Conservation (phyloP, 1,140 invertebrate genomes). For the Brachionus rotundiformis region DNA sequence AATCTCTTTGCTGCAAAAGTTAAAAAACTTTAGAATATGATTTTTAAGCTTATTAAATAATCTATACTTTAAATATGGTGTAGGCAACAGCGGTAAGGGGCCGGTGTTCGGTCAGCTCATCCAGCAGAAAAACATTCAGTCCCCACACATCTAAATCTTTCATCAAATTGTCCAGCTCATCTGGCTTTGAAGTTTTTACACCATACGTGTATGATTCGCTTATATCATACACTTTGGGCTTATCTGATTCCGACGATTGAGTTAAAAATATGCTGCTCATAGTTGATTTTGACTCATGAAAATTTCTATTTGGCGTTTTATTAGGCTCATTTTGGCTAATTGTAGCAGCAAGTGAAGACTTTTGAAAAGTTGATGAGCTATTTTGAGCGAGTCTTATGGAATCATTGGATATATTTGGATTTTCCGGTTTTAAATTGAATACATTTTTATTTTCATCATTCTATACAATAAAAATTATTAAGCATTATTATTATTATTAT, state of each 20-base stretch:
- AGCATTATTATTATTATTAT: not conserved
- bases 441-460: not conserved
- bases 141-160: slow-evolving; percentile 26
- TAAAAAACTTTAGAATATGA: no score
- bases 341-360: not conserved
- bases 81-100: slow-evolving; percentile 24
- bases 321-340: not conserved
- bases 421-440: not conserved
- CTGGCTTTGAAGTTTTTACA: slow-evolving; percentile 61
- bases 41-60: no score
- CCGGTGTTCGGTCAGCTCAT: slow-evolving; percentile 32
- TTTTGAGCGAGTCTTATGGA: slow-evolving; percentile 20
- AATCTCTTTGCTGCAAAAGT: slow-evolving; percentile 73
- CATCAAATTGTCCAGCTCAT: slow-evolving; percentile 57
- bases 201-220: slow-evolving; percentile 54
- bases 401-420: not conserved
- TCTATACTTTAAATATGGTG: slow-evolving; percentile 38
- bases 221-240: not conserved
- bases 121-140: slow-evolving; percentile 17
- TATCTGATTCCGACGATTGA: not conserved
- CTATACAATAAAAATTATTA: not conserved
- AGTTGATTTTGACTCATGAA: not conserved
- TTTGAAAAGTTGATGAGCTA: not conserved
- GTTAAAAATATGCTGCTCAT: slow-evolving; percentile 30
- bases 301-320: not conserved